Percentiles rank a stretch among this genome's conserved stretches.
Conservation (phyloP, 2,888 invertebrate species). For the Xiphydria camelus region DNA sequence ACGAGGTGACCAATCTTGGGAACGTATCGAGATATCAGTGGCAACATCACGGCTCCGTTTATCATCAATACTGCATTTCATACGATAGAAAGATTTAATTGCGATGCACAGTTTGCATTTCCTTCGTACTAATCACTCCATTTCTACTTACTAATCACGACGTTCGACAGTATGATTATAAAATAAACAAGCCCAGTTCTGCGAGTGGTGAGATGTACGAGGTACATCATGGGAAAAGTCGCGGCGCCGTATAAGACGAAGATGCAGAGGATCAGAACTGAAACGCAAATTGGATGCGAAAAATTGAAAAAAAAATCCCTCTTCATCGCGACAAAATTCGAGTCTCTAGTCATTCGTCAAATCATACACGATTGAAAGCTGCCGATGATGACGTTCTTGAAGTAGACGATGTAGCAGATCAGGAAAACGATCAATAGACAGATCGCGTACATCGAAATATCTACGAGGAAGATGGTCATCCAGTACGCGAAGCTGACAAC, state of each 20-base stretch:
- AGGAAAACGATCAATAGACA: conserved; percentile 10
- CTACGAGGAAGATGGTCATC: conserved; percentile 27
- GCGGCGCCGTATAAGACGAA: conserved; percentile 23
- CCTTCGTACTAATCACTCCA: not conserved
- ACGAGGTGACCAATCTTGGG: conserved; percentile 8
- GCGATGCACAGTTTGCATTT: too few species aligned
- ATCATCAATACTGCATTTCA: conserved; percentile 18
- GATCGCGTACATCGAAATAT: conserved; percentile 22
- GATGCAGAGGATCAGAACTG: conserved; percentile 22
- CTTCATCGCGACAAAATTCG: too few species aligned
- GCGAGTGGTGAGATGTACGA: conserved; percentile 19
- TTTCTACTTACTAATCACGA: conserved; percentile 15
- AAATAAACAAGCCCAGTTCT: conserved; percentile 18
- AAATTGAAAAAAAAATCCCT: too few species aligned
- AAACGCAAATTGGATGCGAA: too few species aligned
- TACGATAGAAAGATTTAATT: too few species aligned
- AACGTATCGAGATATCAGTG: conserved; percentile 8
- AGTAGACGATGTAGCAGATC: not conserved
- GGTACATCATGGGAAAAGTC: conserved; percentile 26
- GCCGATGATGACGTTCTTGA: too few species aligned
- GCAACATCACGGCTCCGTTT: conserved; percentile 16
- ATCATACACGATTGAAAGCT: too few species aligned
- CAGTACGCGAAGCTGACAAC: conserved; percentile 24
- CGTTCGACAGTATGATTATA: conserved; percentile 19
- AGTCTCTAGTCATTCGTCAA: too few species aligned